Evolutionary conservation across 2,888 invertebrate genomes (phyloP).

Genomic region (Diaprepes abbreviatus): DNA sequence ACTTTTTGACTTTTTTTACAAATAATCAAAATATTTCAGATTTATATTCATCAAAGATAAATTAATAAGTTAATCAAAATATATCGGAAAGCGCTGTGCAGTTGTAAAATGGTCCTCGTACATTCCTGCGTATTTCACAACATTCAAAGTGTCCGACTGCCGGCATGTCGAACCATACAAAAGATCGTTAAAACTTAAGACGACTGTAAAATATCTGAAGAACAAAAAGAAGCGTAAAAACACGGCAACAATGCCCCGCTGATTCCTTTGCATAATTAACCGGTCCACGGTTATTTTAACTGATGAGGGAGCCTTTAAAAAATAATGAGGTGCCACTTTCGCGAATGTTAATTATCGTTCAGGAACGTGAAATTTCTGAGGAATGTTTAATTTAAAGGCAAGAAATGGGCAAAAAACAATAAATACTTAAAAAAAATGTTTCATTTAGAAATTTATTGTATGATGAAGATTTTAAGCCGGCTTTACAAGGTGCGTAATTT

Average conservation of each 20-base stretch:
- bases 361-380: not conserved
- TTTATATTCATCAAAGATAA: too few relatives aligned
- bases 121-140: not conserved
- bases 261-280: constrained; percentile 17
- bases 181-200: constrained; percentile 20
- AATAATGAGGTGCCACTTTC: constrained; percentile 25
- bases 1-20: too few relatives aligned
- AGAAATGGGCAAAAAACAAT: not conserved
- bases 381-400: not conserved
- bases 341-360: constrained; percentile 9
- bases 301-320: constrained; percentile 11
- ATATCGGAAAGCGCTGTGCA: too few relatives aligned
- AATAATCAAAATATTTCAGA: too few relatives aligned
- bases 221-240: constrained; percentile 18
- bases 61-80: too few relatives aligned
- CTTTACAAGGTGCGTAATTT: too few relatives aligned
- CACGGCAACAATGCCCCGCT: constrained; percentile 2
- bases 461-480: too few relatives aligned
- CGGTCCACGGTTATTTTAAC: not conserved
- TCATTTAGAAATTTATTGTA: too few relatives aligned
- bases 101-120: too few relatives aligned
- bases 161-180: constrained; percentile 5
- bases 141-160: not conserved
- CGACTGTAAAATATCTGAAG: constrained; percentile 12
- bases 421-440: not conserved